phyloP scores from a whole-genome alignment of 2,113 vertebrate species.

The Hystrix cristata region DNA sequence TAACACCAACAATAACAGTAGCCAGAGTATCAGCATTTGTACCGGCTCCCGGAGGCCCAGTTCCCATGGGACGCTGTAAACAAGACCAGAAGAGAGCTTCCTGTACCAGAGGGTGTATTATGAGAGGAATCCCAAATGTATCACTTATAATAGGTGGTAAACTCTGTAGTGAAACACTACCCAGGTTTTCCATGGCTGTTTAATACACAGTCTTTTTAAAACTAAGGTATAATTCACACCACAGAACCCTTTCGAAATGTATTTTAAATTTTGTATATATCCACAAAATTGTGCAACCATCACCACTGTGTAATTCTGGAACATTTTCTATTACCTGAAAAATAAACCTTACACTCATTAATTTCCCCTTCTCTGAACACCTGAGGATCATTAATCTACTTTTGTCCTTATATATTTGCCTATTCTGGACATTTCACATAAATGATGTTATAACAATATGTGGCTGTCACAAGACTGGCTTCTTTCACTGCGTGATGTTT shows the following conservation, averaged over 20 bases:
- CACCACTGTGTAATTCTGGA: not conserved
- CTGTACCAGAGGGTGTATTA: not conserved
- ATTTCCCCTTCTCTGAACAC: not conserved
- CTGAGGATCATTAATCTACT: not conserved
- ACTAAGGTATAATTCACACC: conserved; percentile 5
- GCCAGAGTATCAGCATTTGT: conserved; percentile 11
- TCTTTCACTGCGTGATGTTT: conserved; percentile 39
- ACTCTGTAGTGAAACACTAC: not conserved
- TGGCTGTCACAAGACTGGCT: conserved; percentile 21
- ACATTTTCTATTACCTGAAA: conserved; percentile 30
- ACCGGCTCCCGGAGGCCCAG: not conserved
- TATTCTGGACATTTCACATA: conserved; percentile 1
- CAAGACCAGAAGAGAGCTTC: not conserved
- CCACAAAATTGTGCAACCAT: not conserved
- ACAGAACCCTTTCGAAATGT: not conserved
- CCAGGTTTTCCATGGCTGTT: conserved; percentile 4
- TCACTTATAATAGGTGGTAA: conserved; percentile 15
- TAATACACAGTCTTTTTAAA: not conserved
- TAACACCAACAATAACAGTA: conserved; percentile 25
- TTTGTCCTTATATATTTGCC: not conserved
- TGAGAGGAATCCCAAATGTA: conserved; percentile 25
- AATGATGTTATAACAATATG: conserved; percentile 9
- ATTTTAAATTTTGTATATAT: conserved; percentile 12
- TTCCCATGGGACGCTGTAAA: not conserved
- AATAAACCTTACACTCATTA: not conserved